phyloP scores from a whole-genome alignment of 2,888 invertebrate species.

The Tortrix viridana region DNA sequence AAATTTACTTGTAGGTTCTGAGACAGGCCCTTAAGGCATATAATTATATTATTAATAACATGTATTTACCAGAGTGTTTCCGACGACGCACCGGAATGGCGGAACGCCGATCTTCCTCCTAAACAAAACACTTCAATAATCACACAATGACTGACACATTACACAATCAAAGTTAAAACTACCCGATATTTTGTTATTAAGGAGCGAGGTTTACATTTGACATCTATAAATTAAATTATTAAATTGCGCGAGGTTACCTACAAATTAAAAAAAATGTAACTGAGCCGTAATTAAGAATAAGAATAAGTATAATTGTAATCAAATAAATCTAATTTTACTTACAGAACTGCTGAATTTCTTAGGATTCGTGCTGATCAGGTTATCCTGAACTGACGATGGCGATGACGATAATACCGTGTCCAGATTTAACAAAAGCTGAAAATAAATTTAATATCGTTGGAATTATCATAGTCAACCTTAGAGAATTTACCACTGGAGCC shows the following conservation, averaged over 20 bases:
- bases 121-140: constrained; percentile 30
- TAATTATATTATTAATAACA: constrained; percentile 7
- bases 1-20: too few relatives aligned
- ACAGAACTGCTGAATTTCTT: constrained; percentile 9
- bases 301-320: too few relatives aligned
- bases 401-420: constrained; percentile 47
- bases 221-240: too few relatives aligned
- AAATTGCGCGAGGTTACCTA: too few relatives aligned
- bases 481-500: too few relatives aligned
- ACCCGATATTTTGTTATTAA: constrained; percentile 1
- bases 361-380: neutral
- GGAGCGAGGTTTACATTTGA: too few relatives aligned
- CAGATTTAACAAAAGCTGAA: constrained; percentile 52
- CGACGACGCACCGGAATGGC: constrained; percentile 52
- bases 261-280: too few relatives aligned
- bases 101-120: constrained; percentile 58
- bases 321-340: neutral
- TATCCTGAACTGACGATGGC: neutral
- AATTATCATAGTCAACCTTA: too few relatives aligned
- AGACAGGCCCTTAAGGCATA: neutral
- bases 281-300: too few relatives aligned
- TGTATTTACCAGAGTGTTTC: constrained; percentile 54
- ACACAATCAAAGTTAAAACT: neutral
- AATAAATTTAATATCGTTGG: constrained; percentile 10
- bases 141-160: constrained; percentile 2